phyloP scores from a whole-genome alignment of 1,140 invertebrate genomes.

The Ectropis grisescens region DNA sequence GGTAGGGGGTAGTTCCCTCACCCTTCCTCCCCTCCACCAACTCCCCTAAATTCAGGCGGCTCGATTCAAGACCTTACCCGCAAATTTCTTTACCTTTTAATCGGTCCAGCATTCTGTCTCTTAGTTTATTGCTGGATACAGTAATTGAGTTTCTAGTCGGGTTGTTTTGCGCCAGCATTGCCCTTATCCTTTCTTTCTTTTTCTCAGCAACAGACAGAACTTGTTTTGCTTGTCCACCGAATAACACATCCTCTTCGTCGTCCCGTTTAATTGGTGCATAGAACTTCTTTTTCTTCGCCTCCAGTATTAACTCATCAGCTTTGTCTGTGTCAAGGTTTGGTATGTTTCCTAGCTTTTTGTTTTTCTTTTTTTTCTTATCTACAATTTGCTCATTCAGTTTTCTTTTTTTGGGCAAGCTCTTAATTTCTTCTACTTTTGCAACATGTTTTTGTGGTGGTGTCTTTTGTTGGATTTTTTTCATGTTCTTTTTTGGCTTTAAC shows the following conservation, averaged over 20 bases:
- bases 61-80: too few species aligned
- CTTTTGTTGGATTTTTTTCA: too few species aligned
- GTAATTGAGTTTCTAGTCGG: conserved; percentile 30
- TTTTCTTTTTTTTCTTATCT: conserved; percentile 2
- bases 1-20: too few species aligned
- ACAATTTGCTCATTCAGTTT: too few species aligned
- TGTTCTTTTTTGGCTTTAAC: too few species aligned
- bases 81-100: conserved; percentile 49
- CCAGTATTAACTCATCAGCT: conserved; percentile 33
- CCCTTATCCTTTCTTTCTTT: conserved; percentile 27
- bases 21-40: too few species aligned
- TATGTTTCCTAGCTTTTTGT: conserved; percentile 1
- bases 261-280: conserved; percentile 28
- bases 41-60: too few species aligned
- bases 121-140: conserved; percentile 32
- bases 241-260: conserved; percentile 29
- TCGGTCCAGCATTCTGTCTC: conserved; percentile 56
- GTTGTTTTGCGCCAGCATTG: conserved; percentile 21
- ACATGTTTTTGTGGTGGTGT: too few species aligned
- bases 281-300: conserved; percentile 37
- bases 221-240: conserved; percentile 5
- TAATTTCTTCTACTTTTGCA: too few species aligned
- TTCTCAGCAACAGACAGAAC: too few species aligned
- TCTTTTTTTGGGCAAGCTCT: too few species aligned
- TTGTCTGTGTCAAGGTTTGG: conserved; percentile 24